A percentile compares a stretch with the other conserved stretches of the same genome.
phyloP scores from a whole-genome alignment of 2,888 invertebrate genomes.

The Steinernema hermaphroditum region DNA sequence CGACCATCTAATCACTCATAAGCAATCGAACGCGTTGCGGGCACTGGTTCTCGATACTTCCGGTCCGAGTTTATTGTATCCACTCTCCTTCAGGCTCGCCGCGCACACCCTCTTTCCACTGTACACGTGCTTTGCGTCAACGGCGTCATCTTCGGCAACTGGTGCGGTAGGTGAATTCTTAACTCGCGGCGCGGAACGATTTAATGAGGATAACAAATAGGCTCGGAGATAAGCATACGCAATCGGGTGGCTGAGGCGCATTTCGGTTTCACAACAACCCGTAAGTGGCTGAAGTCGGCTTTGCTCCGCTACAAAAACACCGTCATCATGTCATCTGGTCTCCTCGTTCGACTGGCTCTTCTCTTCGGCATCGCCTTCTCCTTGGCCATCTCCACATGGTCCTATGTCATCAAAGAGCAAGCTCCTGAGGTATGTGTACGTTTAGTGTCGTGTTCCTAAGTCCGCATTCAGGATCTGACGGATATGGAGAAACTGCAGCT shows the following conservation, averaged over 20 bases:
- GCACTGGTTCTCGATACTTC: too few relatives aligned
- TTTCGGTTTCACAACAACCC: neutral
- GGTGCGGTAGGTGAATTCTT: too few relatives aligned
- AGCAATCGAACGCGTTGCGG: too few relatives aligned
- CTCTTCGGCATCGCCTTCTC: neutral
- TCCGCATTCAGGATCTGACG: neutral
- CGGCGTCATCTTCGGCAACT: too few relatives aligned
- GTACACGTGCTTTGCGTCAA: too few relatives aligned
- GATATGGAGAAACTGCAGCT: neutral
- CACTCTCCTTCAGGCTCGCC: too few relatives aligned
- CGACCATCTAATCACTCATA: too few relatives aligned
- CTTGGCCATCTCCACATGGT: neutral
- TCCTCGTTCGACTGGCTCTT: neutral
- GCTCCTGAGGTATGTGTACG: neutral
- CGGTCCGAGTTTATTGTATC: too few relatives aligned
- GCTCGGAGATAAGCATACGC: neutral
- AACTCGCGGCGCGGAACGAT: neutral
- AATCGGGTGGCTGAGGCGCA: neutral
- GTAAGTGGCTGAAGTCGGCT: neutral
- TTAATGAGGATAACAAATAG: conserved; percentile 5
- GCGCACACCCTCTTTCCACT: too few relatives aligned
- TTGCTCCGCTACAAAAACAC: neutral
- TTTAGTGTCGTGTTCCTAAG: too few relatives aligned
- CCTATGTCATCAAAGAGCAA: neutral
- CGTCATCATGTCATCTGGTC: neutral